Base-by-base conservation (phyloP, 2,797 vertebrate genomes). In the Sphaeramia orbicularis region DNA sequence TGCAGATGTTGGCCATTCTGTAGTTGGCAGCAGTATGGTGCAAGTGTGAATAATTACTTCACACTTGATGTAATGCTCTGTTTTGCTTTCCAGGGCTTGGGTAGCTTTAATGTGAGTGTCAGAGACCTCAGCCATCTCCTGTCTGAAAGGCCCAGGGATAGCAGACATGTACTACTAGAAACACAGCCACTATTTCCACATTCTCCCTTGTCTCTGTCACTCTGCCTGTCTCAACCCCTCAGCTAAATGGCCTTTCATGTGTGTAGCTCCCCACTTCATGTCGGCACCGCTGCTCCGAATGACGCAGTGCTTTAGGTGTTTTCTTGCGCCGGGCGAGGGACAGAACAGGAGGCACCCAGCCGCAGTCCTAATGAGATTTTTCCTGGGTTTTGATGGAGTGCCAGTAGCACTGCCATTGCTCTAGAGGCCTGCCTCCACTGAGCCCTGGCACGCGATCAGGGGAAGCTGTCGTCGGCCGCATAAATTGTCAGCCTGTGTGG, bases 401-500 rank as follows among this genome's bases (percentile, higher is more conserved):
- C 95, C 96, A 96, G 93, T 81, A 82, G 83, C 58, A 54, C 83
- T 76, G 75, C 86, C 71, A 65, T 85, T 79, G 84, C 83, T 89
- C 86, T 78, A 84, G 92, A 83, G 92, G 93, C 91, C 84, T 79
- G 76, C 78, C 87, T 93, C 94, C 93, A 90, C 93, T 86, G 92
- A 91, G 86, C 81, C 82, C 89, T 97, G 96, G 96, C 96, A 74
- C 45, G 12, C 70, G 94, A 96, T 98, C 95, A 97, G 84, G 95
- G 92, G 91, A 88, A 95, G 91, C 96, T 95, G 95, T 97, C 93
- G 58, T 91, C 89, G 81, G 93, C 90, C 87, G 89, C 91, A 93
- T 92, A 95, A 95, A 96, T 95, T 90, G 93, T 94, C 88, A 88
- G 94, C 90, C 93, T 94, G 93, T 93, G 87, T 90, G 93, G 93